phyloP scores from a whole-genome alignment of 2,888 invertebrate genomes.

The Folsomia candida region DNA sequence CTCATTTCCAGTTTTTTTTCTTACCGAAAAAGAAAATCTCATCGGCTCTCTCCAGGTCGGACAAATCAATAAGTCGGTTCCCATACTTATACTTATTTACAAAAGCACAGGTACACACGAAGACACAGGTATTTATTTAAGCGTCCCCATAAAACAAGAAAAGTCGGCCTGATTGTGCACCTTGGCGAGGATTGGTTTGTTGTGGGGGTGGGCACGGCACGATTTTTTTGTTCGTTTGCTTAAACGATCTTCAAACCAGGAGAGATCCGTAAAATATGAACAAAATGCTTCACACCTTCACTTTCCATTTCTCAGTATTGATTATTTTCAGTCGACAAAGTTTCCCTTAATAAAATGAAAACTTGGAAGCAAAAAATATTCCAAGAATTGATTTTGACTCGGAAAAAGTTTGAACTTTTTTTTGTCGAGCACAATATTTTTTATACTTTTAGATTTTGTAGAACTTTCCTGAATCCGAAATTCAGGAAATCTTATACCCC shows the following conservation, averaged over 20 bases:
- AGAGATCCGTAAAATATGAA: neutral
- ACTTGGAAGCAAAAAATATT: neutral
- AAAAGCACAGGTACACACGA: no score
- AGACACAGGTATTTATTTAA: no score
- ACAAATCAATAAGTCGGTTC: neutral
- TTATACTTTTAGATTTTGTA: neutral
- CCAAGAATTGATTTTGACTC: no score
- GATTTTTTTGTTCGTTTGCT: neutral
- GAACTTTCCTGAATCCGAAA: neutral
- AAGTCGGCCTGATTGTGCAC: neutral
- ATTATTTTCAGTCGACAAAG: no score
- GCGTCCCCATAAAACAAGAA: no score
- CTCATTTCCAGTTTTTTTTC: neutral
- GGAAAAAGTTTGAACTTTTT: neutral
- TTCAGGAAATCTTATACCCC: neutral
- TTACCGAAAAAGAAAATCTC: neutral
- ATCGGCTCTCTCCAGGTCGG: neutral
- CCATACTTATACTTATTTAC: neutral
- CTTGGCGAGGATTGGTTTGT: no score
- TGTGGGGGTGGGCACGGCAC: neutral
- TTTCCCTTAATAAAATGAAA: no score
- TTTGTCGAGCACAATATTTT: neutral
- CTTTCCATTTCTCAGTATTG: neutral
- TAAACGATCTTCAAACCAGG: neutral
- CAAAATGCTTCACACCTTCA: no score